Conservation (phyloP, 2,888 invertebrate species). For the Eupithecia dodoneata region DNA sequence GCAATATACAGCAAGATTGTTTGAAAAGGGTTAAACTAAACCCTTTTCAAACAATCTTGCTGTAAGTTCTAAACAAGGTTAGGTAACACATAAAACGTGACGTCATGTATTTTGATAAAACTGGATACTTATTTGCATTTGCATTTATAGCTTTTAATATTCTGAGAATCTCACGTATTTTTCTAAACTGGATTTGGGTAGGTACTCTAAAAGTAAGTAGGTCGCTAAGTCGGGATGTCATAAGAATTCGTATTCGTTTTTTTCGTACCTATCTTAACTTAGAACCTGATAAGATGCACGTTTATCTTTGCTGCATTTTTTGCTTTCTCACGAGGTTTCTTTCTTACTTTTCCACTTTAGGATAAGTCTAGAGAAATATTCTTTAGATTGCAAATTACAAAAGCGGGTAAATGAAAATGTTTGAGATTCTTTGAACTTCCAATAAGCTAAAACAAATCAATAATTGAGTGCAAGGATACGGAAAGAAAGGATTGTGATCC, state of each 20-base stretch:
- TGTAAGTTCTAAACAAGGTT: no score
- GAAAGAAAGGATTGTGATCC: neutral
- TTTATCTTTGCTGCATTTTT: slow-evolving; percentile 4
- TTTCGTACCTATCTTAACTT: neutral
- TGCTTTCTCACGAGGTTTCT: neutral
- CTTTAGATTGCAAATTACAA: neutral
- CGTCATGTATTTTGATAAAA: neutral
- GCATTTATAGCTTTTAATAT: neutral
- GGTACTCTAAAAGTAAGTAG: neutral
- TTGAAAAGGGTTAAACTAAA: neutral
- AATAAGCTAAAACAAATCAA: neutral
- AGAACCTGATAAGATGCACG: slow-evolving; percentile 3
- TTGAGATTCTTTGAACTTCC: no score
- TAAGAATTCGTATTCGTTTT: neutral
- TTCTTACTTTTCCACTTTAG: neutral
- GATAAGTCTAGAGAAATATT: neutral
- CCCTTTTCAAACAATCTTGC: no score
- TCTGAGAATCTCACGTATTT: neutral
- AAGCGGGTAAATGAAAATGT: no score
- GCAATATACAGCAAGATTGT: neutral
- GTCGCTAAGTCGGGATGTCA: neutral
- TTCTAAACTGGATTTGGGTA: neutral
- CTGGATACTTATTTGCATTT: neutral
- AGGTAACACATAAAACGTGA: neutral
- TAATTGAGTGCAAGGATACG: neutral